Evolutionary conservation across 64 coral and sea anemone genomes (phyloP).

Genomic region (Porites australiensis): DNA sequence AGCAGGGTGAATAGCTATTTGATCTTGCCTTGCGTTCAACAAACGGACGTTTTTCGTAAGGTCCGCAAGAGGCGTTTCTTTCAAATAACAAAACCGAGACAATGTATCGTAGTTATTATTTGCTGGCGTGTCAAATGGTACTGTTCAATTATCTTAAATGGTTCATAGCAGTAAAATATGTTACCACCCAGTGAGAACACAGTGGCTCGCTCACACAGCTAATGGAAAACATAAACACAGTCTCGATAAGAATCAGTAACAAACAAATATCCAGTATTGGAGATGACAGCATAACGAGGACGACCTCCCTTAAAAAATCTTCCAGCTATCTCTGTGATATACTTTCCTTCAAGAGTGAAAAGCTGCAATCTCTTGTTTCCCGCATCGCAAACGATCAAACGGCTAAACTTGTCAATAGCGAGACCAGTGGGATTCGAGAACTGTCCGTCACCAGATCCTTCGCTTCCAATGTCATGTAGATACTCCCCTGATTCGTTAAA

Average conservation of each 20-base stretch:
- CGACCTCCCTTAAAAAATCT: background rate
- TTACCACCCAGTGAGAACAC: background rate
- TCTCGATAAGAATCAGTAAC: background rate
- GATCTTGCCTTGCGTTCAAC: no score
- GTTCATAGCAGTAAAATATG: no score
- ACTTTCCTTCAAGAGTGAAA: conserved; percentile 42
- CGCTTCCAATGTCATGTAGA: background rate
- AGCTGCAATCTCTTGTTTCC: background rate
- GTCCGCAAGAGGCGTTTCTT: no score
- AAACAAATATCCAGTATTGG: background rate
- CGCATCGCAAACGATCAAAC: conserved; percentile 9
- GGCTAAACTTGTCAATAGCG: background rate
- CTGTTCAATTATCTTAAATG: no score
- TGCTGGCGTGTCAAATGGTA: no score
- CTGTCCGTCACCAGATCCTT: background rate
- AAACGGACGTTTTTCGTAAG: no score
- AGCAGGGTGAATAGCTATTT: no score
- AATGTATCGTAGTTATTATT: no score
- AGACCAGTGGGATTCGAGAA: background rate
- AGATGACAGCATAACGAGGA: conserved; percentile 17
- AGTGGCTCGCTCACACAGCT: no score
- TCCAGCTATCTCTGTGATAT: conserved; percentile 3
- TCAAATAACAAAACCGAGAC: no score
- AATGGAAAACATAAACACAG: background rate
- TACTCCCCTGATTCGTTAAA: conserved; percentile 7